Evolutionary conservation across 2,888 invertebrate species (phyloP).

Genomic region (Mimas tiliae): DNA sequence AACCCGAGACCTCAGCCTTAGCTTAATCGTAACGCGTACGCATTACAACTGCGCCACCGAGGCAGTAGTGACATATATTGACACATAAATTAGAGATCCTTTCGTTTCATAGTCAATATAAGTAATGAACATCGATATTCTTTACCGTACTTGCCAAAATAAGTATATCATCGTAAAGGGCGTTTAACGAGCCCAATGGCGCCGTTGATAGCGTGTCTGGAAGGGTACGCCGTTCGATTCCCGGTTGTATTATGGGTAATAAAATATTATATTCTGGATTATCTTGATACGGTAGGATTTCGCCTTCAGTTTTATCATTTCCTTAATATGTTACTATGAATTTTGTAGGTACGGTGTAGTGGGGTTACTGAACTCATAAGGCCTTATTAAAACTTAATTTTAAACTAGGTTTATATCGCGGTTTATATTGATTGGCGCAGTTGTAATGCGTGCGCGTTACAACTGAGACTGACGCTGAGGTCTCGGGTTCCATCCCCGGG

Average conservation of each 20-base stretch:
- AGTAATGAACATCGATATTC: not conserved
- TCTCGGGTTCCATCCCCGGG: no score
- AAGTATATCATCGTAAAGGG: slow-evolving; percentile 5
- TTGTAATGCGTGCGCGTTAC: no score
- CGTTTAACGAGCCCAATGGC: slow-evolving; percentile 8
- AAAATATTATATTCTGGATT: slow-evolving; percentile 17
- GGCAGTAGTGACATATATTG: no score
- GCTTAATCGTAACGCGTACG: no score
- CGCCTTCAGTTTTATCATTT: not conserved
- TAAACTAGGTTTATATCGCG: no score
- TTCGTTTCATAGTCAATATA: not conserved
- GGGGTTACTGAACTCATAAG: no score
- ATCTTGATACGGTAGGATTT: not conserved
- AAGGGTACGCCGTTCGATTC: slow-evolving; percentile 20
- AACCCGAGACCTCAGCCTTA: no score
- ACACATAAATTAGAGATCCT: no score
- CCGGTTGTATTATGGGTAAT: slow-evolving; percentile 15
- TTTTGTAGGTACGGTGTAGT: not conserved
- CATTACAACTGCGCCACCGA: no score
- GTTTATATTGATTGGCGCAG: no score
- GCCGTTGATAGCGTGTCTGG: slow-evolving; percentile 7
- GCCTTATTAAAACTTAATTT: no score
- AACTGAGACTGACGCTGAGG: no score
- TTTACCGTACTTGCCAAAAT: slow-evolving; percentile 9
- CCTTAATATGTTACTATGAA: not conserved